Conservation (phyloP, 2,888 invertebrate genomes). For the Heliconius aoede region DNA sequence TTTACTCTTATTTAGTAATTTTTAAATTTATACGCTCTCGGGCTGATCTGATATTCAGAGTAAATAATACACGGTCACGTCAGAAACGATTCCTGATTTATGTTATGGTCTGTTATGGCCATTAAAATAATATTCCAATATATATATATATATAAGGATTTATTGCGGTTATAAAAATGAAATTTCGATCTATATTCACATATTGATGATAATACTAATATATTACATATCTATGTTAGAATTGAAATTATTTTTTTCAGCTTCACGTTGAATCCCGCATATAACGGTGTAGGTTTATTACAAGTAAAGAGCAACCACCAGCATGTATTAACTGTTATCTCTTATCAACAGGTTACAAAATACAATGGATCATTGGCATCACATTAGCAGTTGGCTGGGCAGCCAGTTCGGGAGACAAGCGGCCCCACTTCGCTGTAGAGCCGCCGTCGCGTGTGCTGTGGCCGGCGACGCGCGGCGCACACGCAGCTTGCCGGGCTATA, state of each 20-base stretch:
- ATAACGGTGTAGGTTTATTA: too few species aligned
- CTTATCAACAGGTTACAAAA: conserved; percentile 52
- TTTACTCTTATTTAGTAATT: conserved; percentile 31
- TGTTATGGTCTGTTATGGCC: conserved; percentile 14
- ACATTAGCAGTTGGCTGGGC: conserved; percentile 57
- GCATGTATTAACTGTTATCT: background rate
- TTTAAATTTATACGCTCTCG: conserved; percentile 33
- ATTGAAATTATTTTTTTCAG: too few species aligned
- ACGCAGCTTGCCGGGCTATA: conserved; percentile 71
- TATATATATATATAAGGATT: conserved; percentile 13
- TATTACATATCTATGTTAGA: too few species aligned
- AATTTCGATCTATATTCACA: background rate
- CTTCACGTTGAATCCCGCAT: background rate
- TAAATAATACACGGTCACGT: conserved; percentile 52
- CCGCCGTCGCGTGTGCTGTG: conserved; percentile 75
- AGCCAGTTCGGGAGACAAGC: conserved; percentile 67
- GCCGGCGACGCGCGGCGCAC: conserved; percentile 76
- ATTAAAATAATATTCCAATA: conserved; percentile 28
- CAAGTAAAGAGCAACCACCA: too few species aligned
- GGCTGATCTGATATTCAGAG: conserved; percentile 27
- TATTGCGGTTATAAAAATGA: conserved; percentile 6
- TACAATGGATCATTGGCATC: conserved; percentile 58
- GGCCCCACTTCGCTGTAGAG: conserved; percentile 72
- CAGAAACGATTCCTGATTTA: conserved; percentile 52
- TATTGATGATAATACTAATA: too few species aligned